These are phyloP conservation scores for Sebastes nivosus DNA, from an alignment of 2,797 vertebrate genomes.

Conservation along the genomic window DNA sequence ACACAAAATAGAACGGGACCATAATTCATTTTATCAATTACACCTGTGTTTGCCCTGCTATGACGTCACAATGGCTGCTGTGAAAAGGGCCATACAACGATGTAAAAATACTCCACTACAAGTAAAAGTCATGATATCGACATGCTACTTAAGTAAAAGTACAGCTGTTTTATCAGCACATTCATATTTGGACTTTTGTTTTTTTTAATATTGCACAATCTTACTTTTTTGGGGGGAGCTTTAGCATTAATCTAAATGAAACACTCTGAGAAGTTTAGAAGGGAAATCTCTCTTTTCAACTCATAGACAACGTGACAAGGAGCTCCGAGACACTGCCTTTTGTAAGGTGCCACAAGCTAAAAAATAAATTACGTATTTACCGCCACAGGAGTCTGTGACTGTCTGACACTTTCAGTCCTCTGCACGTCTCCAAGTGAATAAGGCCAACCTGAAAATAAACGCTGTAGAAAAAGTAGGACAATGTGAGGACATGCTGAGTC, in stretches of 20 bases:
- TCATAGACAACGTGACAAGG: not conserved
- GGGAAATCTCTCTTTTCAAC: not conserved
- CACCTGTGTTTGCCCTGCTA: no score
- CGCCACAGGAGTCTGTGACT: not conserved
- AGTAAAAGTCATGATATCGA: not conserved
- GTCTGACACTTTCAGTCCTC: slow-evolving; percentile 4
- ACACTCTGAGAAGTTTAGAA: not conserved
- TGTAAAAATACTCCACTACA: not conserved
- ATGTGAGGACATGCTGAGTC: slow-evolving; percentile 66
- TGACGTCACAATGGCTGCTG: no score
- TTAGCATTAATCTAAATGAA: not conserved
- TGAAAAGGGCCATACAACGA: not conserved
- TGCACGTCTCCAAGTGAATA: slow-evolving; percentile 49
- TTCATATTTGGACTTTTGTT: not conserved
- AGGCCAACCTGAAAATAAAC: slow-evolving; percentile 69
- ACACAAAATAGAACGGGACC: no score
- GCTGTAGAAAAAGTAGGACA: slow-evolving; percentile 71
- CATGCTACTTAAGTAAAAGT: not conserved
- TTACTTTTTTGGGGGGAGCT: not conserved
- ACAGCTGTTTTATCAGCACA: not conserved
- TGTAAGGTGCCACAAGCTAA: not conserved
- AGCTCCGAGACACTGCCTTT: not conserved
- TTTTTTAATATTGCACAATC: not conserved
- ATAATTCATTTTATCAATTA: no score
- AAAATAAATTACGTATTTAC: not conserved